Percentiles rank a stretch among this genome's conserved stretches.
phyloP scores from a whole-genome alignment of 2,797 vertebrate species.

The Alfaro cultratus region DNA sequence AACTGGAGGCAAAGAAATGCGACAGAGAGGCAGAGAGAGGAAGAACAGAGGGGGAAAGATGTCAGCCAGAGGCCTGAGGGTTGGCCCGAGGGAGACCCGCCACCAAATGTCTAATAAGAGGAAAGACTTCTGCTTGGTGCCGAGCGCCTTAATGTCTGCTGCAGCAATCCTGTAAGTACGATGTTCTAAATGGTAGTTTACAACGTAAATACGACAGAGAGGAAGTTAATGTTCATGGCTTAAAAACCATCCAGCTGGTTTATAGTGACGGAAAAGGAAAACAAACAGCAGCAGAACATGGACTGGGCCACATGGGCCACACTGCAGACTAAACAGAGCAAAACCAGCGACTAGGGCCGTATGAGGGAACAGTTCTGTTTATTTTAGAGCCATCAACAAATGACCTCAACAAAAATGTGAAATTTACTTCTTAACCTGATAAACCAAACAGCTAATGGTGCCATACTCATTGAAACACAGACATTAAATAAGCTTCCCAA shows the following conservation, averaged over 20 bases:
- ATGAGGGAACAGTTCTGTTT: background rate
- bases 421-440: background rate
- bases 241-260: constrained; percentile 30
- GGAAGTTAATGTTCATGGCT: constrained; percentile 47
- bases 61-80: constrained; percentile 53
- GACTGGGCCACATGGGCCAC: background rate
- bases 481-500: background rate
- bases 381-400: constrained; percentile 1
- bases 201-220: constrained; percentile 31
- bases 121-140: constrained; percentile 22
- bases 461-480: background rate
- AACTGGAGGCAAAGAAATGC: constrained; percentile 40
- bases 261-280: constrained; percentile 42
- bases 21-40: constrained; percentile 25
- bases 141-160: background rate
- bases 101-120: constrained; percentile 53
- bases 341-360: background rate
- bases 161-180: background rate
- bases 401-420: background rate
- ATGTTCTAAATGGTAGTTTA: constrained; percentile 18
- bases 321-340: background rate
- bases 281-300: constrained; percentile 27
- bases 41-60: constrained; percentile 22
- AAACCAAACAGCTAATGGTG: rapidly evolving
- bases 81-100: constrained; percentile 29